phyloP scores from a whole-genome alignment of 2,113 vertebrate species.

The Xenus cinereus region DNA sequence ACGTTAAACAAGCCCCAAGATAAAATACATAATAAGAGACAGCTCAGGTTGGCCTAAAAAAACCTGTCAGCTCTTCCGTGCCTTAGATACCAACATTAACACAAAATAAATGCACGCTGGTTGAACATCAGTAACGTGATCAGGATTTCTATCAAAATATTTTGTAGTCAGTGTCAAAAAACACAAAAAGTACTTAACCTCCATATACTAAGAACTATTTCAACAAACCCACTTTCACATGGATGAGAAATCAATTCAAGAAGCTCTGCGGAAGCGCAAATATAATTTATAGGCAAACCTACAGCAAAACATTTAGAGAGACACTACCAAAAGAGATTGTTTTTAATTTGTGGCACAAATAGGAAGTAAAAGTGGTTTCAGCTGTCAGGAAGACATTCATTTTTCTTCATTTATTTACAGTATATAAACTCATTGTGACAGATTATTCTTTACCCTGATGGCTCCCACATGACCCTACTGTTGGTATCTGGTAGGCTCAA shows the following conservation, averaged over 20 bases:
- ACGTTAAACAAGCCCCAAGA: neutral
- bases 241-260: neutral
- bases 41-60: neutral
- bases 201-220: neutral
- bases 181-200: neutral
- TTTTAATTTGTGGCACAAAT: neutral
- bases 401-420: neutral
- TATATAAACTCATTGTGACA: neutral
- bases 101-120: neutral
- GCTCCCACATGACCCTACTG: neutral
- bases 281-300: neutral
- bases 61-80: neutral
- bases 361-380: neutral
- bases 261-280: neutral
- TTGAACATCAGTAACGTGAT: neutral
- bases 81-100: neutral
- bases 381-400: neutral
- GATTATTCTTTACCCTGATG: neutral
- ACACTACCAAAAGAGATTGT: neutral
- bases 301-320: neutral
- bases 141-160: neutral
- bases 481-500: neutral
- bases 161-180: neutral
- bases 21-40: neutral
- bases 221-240: neutral